These are phyloP conservation scores for Dipodomys merriami DNA, from an alignment of 2,113 vertebrate species.

Conservation along the genomic window DNA sequence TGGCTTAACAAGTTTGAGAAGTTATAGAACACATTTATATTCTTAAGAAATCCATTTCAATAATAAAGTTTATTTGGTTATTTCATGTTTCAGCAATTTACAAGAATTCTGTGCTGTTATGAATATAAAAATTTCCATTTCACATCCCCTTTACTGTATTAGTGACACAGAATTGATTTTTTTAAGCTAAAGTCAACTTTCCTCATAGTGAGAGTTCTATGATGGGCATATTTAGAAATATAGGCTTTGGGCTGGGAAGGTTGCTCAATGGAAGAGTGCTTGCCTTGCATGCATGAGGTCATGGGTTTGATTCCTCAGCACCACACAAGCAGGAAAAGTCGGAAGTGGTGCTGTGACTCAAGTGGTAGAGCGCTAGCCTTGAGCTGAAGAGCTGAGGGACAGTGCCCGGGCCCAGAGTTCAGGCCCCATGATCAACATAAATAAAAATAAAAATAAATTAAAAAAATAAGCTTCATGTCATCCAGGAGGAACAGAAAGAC, in stretches of 20 bases:
- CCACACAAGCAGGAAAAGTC: too few species aligned
- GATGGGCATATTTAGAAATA: constrained; percentile 23
- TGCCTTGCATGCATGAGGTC: too few species aligned
- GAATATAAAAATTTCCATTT: constrained; percentile 61
- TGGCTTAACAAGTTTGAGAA: constrained; percentile 69
- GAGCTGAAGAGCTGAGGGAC: too few species aligned
- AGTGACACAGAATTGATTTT: constrained; percentile 44
- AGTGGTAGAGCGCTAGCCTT: too few species aligned
- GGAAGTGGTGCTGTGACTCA: too few species aligned
- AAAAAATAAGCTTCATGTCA: neutral
- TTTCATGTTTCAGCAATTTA: constrained; percentile 74
- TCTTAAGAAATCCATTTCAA: constrained; percentile 68
- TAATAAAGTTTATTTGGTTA: constrained; percentile 78
- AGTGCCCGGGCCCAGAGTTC: too few species aligned
- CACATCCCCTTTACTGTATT: neutral
- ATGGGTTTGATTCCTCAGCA: too few species aligned
- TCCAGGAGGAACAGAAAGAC: neutral
- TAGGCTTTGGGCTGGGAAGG: too few species aligned
- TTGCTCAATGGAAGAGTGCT: too few species aligned
- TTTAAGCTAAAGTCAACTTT: constrained; percentile 25
- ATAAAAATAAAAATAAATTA: too few species aligned
- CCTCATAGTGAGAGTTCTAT: neutral
- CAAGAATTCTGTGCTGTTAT: constrained; percentile 49
- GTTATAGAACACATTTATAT: constrained; percentile 62
- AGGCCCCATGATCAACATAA: too few species aligned